phyloP scores from a whole-genome alignment of 2,888 invertebrate species.

The Dorcus parallelipipedus region DNA sequence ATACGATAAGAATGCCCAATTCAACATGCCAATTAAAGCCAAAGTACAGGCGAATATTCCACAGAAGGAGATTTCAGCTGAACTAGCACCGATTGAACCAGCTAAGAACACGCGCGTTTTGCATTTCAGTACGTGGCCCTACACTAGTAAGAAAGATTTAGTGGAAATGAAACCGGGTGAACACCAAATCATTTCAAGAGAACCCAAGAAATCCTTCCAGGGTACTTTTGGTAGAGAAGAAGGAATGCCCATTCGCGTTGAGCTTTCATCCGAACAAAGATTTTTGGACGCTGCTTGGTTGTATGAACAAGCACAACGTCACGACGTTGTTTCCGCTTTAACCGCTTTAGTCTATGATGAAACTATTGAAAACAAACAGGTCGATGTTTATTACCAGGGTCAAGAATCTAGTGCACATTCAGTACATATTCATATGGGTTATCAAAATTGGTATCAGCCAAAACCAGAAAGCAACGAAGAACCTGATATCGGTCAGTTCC shows the following conservation, averaged over 20 bases:
- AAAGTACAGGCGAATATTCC: conserved; percentile 52
- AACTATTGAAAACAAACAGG: conserved; percentile 50
- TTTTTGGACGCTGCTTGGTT: conserved; percentile 45
- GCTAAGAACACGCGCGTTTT: conserved; percentile 53
- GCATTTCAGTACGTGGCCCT: conserved; percentile 64
- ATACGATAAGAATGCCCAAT: conserved; percentile 57
- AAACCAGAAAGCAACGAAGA: conserved; percentile 13
- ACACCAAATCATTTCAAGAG: neutral
- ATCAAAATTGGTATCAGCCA: conserved; percentile 26
- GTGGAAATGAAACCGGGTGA: conserved; percentile 53
- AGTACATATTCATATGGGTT: conserved; percentile 45
- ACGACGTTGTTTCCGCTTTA: conserved; percentile 31
- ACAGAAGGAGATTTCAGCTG: conserved; percentile 49
- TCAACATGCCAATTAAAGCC: conserved; percentile 54
- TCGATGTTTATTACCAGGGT: conserved; percentile 51
- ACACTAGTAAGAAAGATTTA: conserved; percentile 58
- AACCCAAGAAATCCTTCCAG: conserved; percentile 35
- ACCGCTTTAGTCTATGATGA: conserved; percentile 41
- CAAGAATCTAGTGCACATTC: conserved; percentile 50
- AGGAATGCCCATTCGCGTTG: conserved; percentile 54
- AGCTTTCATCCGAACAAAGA: conserved; percentile 53
- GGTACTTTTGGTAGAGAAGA: conserved; percentile 49
- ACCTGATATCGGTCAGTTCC: conserved; percentile 23
- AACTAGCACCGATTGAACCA: conserved; percentile 51
- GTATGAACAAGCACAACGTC: conserved; percentile 31